Conservation (phyloP, 2,113 vertebrate genomes). For the Apus apus region DNA sequence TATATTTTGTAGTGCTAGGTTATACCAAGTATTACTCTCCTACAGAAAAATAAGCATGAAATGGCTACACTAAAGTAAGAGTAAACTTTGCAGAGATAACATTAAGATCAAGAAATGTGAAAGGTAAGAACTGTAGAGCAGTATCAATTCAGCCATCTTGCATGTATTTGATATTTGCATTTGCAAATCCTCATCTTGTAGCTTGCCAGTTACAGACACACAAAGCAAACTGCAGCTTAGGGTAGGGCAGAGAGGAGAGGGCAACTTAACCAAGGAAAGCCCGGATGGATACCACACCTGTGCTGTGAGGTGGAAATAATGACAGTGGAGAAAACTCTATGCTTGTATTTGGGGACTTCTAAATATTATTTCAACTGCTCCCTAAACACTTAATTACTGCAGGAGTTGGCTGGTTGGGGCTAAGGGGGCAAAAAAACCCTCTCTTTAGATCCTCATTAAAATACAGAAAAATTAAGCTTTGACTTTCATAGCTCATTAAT, state of each 20-base stretch:
- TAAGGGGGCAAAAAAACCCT: conserved; percentile 29
- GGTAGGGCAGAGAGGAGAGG: neutral
- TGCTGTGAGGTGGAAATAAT: conserved; percentile 8
- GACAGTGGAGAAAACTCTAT: neutral
- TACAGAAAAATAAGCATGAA: neutral
- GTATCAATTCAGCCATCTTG: neutral
- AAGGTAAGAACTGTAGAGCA: neutral
- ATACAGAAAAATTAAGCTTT: conserved; percentile 49
- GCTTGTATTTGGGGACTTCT: conserved; percentile 14
- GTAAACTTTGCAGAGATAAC: neutral
- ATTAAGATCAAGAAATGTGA: neutral
- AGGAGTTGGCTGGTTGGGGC: conserved; percentile 29
- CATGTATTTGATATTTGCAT: neutral
- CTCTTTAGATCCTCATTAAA: conserved; percentile 52
- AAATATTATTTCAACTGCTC: conserved; percentile 39
- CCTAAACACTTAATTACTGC: conserved; percentile 45
- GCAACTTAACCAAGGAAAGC: neutral
- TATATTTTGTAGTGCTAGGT: neutral
- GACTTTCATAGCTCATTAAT: conserved; percentile 66
- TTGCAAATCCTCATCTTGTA: neutral
- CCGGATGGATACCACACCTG: neutral
- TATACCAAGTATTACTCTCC: neutral
- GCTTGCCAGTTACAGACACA: neutral
- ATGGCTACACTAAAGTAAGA: neutral
- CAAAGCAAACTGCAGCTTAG: neutral